phyloP scores from a whole-genome alignment of 2,113 vertebrate species.

The Melanostigma gelatinosum region DNA sequence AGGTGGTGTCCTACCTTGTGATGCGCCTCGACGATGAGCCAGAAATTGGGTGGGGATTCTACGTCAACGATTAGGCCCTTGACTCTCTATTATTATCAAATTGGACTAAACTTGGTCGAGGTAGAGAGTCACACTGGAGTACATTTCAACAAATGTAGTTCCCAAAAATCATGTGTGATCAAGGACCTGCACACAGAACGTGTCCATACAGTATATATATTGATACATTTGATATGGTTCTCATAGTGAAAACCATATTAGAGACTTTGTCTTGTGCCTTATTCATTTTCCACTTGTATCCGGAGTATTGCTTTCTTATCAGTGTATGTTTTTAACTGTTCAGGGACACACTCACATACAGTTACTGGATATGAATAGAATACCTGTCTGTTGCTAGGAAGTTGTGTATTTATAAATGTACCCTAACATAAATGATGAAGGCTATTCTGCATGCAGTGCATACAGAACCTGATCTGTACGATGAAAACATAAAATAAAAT shows the following conservation, averaged over 20 bases:
- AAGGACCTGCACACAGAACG: neutral
- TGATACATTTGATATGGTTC: conserved; percentile 23
- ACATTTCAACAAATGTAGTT: neutral
- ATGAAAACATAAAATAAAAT: neutral
- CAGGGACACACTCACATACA: conserved; percentile 7
- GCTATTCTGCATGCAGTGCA: conserved; percentile 32
- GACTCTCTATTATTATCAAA: neutral
- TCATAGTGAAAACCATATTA: conserved; percentile 47
- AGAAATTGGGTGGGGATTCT: conserved; percentile 87
- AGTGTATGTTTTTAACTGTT: conserved; percentile 27
- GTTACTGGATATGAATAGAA: neutral
- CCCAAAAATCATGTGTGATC: neutral
- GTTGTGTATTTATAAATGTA: conserved; percentile 8
- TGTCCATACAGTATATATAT: conserved; percentile 12
- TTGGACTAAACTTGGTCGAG: neutral
- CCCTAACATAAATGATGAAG: neutral
- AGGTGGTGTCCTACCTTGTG: conserved; percentile 90
- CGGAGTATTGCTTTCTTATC: conserved; percentile 15
- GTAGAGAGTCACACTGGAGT: neutral
- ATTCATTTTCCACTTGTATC: conserved; percentile 16
- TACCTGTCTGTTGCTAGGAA: neutral
- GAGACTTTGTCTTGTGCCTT: conserved; percentile 69
- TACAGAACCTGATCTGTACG: conserved; percentile 14
- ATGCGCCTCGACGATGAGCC: conserved; percentile 90
- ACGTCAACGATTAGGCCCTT: conserved; percentile 56